Evolutionary conservation across 2,113 vertebrate species (phyloP).

Genomic region (Pseudopodoces humilis): DNA sequence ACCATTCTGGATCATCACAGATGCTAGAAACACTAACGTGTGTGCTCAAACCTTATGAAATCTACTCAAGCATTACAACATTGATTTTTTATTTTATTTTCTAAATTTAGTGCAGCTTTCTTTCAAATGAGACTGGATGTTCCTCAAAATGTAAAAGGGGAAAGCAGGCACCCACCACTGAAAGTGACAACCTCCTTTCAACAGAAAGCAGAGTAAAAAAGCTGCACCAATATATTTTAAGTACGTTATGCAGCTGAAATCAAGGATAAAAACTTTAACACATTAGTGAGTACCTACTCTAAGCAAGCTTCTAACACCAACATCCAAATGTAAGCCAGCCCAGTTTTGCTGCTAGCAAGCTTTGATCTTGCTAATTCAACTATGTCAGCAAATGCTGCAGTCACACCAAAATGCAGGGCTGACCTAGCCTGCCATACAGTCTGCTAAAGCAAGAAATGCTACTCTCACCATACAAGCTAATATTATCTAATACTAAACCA

Average conservation of each 20-base stretch:
- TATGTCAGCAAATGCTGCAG: conserved; percentile 37
- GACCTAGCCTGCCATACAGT: neutral
- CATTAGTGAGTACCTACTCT: neutral
- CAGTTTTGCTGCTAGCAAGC: conserved; percentile 2
- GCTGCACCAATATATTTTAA: neutral
- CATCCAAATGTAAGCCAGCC: neutral
- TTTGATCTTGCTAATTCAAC: conserved; percentile 23
- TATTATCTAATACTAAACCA: neutral
- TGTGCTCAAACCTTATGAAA: neutral
- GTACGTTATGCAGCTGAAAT: neutral
- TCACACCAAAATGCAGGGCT: neutral
- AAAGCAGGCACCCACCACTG: neutral
- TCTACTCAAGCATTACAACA: neutral
- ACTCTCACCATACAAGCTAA: neutral
- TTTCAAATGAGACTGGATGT: neutral
- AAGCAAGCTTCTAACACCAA: neutral
- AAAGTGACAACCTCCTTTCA: neutral
- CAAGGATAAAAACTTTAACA: neutral
- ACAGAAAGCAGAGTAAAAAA: neutral
- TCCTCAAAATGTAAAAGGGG: neutral
- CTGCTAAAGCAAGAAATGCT: neutral
- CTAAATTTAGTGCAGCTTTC: neutral
- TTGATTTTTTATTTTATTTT: neutral
- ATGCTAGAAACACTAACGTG: neutral
- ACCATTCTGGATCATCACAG: neutral